Evolutionary conservation across 1,140 invertebrate species (phyloP), one percentile per base, ranked within the genome.

Genomic region (Subanguina moxae): DNA sequence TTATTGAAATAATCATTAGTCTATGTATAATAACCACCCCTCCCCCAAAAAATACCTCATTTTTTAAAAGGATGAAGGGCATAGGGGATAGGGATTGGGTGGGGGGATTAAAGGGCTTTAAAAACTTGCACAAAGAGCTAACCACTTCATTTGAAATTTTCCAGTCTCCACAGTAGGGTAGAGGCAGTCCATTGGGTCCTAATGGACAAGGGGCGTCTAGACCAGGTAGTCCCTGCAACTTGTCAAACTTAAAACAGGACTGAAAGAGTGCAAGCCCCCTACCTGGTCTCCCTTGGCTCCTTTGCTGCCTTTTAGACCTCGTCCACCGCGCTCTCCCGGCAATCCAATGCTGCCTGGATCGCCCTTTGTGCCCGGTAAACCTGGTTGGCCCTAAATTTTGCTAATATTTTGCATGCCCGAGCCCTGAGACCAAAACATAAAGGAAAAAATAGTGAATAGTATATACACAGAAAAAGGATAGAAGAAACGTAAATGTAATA

Each of bases 161-260:
- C 48, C 48, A 52, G 38, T 68, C 66, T 17, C 66, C 92, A 86
- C 93, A 97, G 72, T 92, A 93, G 28, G 91, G 90, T 75, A 96
- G 84, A 66, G 93, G 93, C 76, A 96, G 86, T 67, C 94, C 94
- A 84, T 96, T 93, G 19, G 89, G 87, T 58, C 93, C 94, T 58
- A 94, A 85, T 64, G 94, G 94, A 87, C 94, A 97, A 1, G 94
- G 94, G 43, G 94, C 94, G 84, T 97, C 94, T 70, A 97, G 84
- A 67, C 94, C 94, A 17, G 93, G 93, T 71, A 94, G 91, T 75
- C 92, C 92, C 84, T 86, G 71, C 71, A 0, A 62, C 32, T 11
- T 13, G 0, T 42, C 23, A 23, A 57, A 25, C 17, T 7, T 25
- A 46, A n/a, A n/a, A n/a, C n/a, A n/a, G n/a, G n/a, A n/a, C n/a